These are phyloP conservation scores for Zygothrica quintamaculata DNA, from an alignment of 2,888 invertebrate species.

Conservation along the genomic window DNA sequence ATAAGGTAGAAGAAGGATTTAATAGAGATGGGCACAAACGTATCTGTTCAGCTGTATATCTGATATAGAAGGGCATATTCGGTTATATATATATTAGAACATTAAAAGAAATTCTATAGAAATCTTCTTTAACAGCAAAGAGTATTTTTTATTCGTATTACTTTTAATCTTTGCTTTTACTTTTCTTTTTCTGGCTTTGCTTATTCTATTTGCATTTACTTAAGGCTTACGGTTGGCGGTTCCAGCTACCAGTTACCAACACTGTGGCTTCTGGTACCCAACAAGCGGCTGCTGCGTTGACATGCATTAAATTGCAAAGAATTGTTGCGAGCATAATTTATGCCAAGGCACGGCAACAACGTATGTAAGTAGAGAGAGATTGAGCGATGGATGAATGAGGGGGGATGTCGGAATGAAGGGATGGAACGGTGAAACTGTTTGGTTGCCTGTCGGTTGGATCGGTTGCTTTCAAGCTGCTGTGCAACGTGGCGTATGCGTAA, in stretches of 20 bases:
- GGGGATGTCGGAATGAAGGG: not conserved
- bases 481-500: slow-evolving; percentile 67
- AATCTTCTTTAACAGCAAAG: slow-evolving; percentile 1
- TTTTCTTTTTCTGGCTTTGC: not conserved
- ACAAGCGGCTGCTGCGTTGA: slow-evolving; percentile 41
- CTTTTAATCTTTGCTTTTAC: not conserved
- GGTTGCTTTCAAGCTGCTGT: slow-evolving; percentile 31
- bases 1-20: too few species aligned
- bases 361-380: not conserved
- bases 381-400: not conserved
- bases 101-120: not conserved
- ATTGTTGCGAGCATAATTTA: slow-evolving; percentile 65
- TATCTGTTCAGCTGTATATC: too few species aligned
- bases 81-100: too few species aligned
- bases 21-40: too few species aligned
- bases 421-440: slow-evolving; percentile 1
- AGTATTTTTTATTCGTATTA: not conserved
- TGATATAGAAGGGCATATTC: too few species aligned
- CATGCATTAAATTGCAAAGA: slow-evolving; percentile 69
- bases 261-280: not conserved
- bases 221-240: slow-evolving; percentile 30
- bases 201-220: slow-evolving; percentile 50
- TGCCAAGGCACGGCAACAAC: slow-evolving; percentile 24
- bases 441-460: not conserved
- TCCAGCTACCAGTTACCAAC: not conserved